Base-by-base conservation (phyloP, 2,113 vertebrate genomes). In the Syngnathus scovelli region DNA sequence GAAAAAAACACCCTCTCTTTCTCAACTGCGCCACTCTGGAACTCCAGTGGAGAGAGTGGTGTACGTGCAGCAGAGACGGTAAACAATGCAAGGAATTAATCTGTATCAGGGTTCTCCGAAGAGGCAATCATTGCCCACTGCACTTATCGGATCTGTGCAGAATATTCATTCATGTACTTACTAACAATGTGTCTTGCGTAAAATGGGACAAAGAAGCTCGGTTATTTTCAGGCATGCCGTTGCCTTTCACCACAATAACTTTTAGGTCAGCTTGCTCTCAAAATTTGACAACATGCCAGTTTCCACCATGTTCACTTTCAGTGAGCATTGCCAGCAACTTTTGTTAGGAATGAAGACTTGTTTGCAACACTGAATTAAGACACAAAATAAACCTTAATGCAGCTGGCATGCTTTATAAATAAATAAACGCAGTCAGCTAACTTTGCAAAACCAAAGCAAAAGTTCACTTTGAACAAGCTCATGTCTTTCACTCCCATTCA, bases 281-380 rank as follows among this genome's bases (percentile, higher is more conserved):
- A 12, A 33, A 67, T 27, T 80, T 82, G 85, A 82, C 41, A 36
- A 13, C 1, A 5, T 74, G 85, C 83, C 86, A 89, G 68, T 61
- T 73, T 82, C 85, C 60, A 51, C 82, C 84, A 86, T 89, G 78
- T 87, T 79, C 48, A 51, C 63, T 60, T 23, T 10, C 38, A 58
- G 9, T 46, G 11, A 41, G 16, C 33, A 54, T n/a, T 23, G 23
- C 12, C 23, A 56, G n/a, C 51, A 56, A 36, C 23, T 3, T 1
- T 36, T 12, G 21, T 55, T 55, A 5, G n/a, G 48, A 54, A 54
- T 21, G 8, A 11, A 43, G 41, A 43, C 41, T n/a, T 49, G 46
- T 16, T 48, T 48, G 5, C 46, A 48, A 18, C 46, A 48, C 0
- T 7, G 48, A 49, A 49, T 49, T 19, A 18, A 18, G 7, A 60